Base-by-base conservation (phyloP, 2,888 invertebrate species). In the Magallana nippona region DNA sequence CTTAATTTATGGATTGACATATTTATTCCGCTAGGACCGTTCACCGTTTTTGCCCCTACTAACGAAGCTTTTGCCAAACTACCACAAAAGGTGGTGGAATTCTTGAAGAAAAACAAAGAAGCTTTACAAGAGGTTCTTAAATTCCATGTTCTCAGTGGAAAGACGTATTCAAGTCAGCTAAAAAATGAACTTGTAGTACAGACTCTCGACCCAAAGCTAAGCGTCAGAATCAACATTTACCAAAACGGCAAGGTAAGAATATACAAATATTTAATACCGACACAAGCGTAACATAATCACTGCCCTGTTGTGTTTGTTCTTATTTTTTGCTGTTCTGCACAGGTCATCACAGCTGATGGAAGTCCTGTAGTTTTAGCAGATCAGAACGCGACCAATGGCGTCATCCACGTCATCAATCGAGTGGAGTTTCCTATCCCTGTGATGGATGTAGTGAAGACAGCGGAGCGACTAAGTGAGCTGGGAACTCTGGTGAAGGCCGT, bases 101-200 rank as follows among this genome's bases (percentile, higher is more conserved):
- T 82, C 13, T 84, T 90, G 1, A 84, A 78, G 82, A 87, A 83
- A 19, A 86, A 90, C 79, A 89, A 88, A 44, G 83, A 81, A 71
- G 84, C 87, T 1, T 79, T 89, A 10, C 80, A 86, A 86, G 92
- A 89, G 58, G 87, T 93, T 13, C 85, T 93, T 44, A 88, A 87
- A 60, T 94, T 93, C 84, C 94, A 94, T 88, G 90, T 94, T 27
- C 91, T 93, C 17, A 91, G 90, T 27, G 93, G 93, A 17, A 92
- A 85, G 32, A 88, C 88, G 1, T 88, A 83, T 63, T 90, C 90
- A 44, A 83, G 87, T n/a, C 86, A 87, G n/a, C 83, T 90, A 1
- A 85, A 81, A 32, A 89, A 90, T 79, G 90, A 90, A 60, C 78
- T 89, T 60, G 44, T 82, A 3, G 89, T 86, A 10, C 87, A 87